Base-by-base conservation (phyloP, 1,140 invertebrate species). In the Chionoecetes opilio region DNA sequence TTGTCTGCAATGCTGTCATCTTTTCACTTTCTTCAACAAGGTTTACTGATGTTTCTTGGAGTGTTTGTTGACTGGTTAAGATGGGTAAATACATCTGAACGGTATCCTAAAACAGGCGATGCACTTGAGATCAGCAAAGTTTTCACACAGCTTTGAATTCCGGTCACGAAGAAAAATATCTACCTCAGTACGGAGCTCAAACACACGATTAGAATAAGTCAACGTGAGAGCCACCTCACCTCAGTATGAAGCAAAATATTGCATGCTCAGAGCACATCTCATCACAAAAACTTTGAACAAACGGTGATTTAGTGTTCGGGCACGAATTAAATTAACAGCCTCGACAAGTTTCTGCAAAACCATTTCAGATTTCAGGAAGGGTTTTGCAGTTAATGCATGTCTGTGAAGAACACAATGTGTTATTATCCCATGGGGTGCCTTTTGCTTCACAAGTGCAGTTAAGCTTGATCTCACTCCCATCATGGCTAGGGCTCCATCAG, bases 51-150 rank as follows among this genome's bases (percentile, higher is more conserved):
- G 21, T 87, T 41, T 82, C 92, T 32, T 93, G 92, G 82, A 93
- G 82, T 93, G 92, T 87, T 93, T 53, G 82, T 93, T 92, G 37
- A 82, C 32, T 91, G 89, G 89, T 91, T 92, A 63, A 92, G 91
- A 92, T 82, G 63, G 91, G n/a, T 82, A 92, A 82, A 92, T 92
- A 92, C 37, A 92, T 92, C 53, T 92, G 53, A 92, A 11, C 2
- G 91, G 91, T 82, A 92, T 34, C 53, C 91, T 11, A 82, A n/a
- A 82, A 92, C 53, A 82, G 53, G 53, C 63, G 31, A 92, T 92
- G 91, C 82, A 92, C 91, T 63, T 38, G 75, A 29, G 91, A 92
- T 92, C 91, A 37, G 35, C 63, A 82, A 92, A 92, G 21, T 92
- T 82, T 82, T 92, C 32, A 82, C 91, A 92, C 91, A 92, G 32